phyloP scores from a whole-genome alignment of 2,797 vertebrate genomes.

The Acestrorhynchus altus region DNA sequence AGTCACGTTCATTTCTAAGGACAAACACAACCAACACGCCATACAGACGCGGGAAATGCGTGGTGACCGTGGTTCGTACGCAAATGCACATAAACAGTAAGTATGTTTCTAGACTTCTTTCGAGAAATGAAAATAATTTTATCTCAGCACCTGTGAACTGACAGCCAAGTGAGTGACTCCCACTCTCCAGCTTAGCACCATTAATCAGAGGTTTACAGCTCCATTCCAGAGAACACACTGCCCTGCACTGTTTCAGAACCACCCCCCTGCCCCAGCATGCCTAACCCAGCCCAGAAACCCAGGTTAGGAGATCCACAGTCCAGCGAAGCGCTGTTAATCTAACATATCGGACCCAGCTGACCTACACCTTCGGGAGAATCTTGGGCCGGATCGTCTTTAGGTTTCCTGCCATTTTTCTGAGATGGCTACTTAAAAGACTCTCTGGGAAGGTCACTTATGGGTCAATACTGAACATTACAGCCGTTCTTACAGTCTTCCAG shows the following conservation, averaged over 20 bases:
- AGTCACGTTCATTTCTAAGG: no score
- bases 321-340: background rate
- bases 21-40: no score
- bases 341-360: background rate
- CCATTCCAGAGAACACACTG: background rate
- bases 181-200: constrained; percentile 71
- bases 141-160: constrained; percentile 40
- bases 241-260: background rate
- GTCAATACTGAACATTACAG: no score
- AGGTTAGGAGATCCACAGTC: background rate
- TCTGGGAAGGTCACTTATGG: no score
- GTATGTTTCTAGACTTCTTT: no score
- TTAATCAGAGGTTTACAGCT: constrained; percentile 1
- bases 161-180: constrained; percentile 50
- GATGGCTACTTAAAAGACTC: no score
- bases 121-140: constrained; percentile 31
- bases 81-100: no score
- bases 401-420: no score
- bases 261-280: background rate
- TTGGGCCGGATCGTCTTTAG: no score
- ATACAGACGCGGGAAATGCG: no score
- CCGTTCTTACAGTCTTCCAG: no score
- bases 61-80: no score
- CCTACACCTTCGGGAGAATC: background rate
- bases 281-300: background rate